phyloP scores from a whole-genome alignment of 2,888 invertebrate genomes.

The Meandrusa payeni region DNA sequence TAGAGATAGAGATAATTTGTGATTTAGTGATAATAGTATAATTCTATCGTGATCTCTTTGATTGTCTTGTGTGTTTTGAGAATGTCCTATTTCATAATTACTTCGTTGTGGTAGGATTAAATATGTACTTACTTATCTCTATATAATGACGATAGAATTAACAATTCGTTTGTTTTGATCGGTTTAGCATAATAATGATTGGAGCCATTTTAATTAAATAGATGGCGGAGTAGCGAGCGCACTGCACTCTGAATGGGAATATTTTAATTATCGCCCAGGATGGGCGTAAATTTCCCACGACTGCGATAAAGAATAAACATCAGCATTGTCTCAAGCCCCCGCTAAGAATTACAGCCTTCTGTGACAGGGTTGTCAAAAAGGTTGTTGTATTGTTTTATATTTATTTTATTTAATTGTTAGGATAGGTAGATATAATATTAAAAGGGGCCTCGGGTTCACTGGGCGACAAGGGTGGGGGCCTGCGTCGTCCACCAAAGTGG shows the following conservation, averaged over 20 bases:
- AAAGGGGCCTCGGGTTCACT: too few relatives aligned
- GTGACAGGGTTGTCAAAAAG: conserved; percentile 50
- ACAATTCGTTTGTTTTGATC: background rate
- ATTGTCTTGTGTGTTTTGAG: too few relatives aligned
- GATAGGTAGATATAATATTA: too few relatives aligned
- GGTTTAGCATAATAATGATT: conserved; percentile 47
- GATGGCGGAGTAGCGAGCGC: conserved; percentile 36
- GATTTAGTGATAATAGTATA: too few relatives aligned
- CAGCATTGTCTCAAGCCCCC: conserved; percentile 69
- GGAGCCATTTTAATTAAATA: conserved; percentile 66
- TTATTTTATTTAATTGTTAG: too few relatives aligned
- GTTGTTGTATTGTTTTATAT: background rate
- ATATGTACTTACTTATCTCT: too few relatives aligned
- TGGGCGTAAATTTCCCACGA: conserved; percentile 78
- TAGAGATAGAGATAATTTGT: too few relatives aligned
- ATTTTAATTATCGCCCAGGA: conserved; percentile 73
- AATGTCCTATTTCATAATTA: too few relatives aligned
- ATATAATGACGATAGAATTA: background rate
- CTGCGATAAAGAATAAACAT: conserved; percentile 81
- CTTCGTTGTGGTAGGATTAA: too few relatives aligned
- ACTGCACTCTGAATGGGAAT: conserved; percentile 58
- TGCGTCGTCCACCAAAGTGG: too few relatives aligned
- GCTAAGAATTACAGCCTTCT: conserved; percentile 60
- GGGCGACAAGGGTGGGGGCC: too few relatives aligned
- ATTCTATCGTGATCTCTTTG: too few relatives aligned